Conservation (phyloP, 2,888 invertebrate species). For the Pristionchus entomophagus region DNA sequence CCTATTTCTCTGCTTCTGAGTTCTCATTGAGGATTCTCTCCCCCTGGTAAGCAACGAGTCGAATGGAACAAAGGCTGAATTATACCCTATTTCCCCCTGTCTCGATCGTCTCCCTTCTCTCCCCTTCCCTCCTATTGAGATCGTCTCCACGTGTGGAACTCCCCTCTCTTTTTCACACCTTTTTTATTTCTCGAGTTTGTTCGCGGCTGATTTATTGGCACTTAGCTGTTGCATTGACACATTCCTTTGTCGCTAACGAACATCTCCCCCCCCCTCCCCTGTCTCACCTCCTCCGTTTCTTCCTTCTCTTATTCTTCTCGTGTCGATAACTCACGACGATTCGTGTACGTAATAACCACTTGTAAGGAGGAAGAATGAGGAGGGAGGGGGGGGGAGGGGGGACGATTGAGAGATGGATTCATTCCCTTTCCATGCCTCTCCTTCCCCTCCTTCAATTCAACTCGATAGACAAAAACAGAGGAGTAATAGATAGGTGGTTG, state of each 20-base stretch:
- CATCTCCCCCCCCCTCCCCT: not conserved
- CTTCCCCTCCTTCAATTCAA: not conserved
- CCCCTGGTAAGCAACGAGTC: not conserved
- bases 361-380: not conserved
- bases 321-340: not conserved
- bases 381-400: not conserved
- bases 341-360: slow-evolving; percentile 39
- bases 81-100: not conserved
- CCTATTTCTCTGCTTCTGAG: slow-evolving; percentile 3
- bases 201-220: too few species aligned
- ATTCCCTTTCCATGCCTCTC: not conserved
- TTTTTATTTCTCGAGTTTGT: too few species aligned
- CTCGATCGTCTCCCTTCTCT: not conserved
- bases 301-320: too few species aligned
- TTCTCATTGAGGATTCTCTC: slow-evolving; percentile 3
- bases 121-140: too few species aligned
- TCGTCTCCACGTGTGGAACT: too few species aligned
- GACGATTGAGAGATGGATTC: not conserved
- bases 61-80: not conserved
- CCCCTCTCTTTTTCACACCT: too few species aligned
- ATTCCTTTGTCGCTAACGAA: not conserved
- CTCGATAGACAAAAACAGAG: not conserved
- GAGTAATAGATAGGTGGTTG: not conserved
- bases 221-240: too few species aligned
- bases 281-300: not conserved